A percentile compares a stretch with the other conserved stretches of the same genome.
These are phyloP conservation scores for Drosophila obscura DNA, from an alignment of 1,140 invertebrate species.

Conservation along the genomic window DNA sequence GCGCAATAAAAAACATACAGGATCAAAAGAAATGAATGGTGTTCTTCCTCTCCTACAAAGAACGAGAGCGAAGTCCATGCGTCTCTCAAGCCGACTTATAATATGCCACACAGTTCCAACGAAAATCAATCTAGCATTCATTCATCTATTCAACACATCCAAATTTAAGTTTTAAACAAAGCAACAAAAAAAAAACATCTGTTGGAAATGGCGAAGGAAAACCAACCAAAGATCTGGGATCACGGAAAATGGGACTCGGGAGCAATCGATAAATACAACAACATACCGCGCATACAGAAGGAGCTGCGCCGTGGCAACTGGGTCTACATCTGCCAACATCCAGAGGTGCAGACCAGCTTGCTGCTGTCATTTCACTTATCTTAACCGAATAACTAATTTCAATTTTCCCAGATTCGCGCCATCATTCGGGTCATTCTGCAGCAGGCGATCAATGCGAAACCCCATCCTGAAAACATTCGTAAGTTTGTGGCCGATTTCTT, in stretches of 20 bases:
- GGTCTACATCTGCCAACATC: constrained; percentile 57
- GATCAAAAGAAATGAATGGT: no score
- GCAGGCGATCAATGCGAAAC: constrained; percentile 57
- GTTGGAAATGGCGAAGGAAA: constrained; percentile 17
- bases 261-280: constrained; percentile 48
- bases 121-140: no score
- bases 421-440: constrained; percentile 64
- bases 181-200: background rate
- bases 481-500: constrained; percentile 56
- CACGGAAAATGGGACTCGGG: constrained; percentile 57
- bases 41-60: no score
- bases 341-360: constrained; percentile 38
- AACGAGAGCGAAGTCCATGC: no score
- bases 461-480: constrained; percentile 29
- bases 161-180: constrained; percentile 10
- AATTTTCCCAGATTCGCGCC: constrained; percentile 50
- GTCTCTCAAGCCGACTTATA: no score
- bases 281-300: constrained; percentile 53
- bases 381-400: background rate
- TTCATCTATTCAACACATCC: background rate
- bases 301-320: constrained; percentile 57
- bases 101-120: no score
- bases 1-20: no score
- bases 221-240: constrained; percentile 45
- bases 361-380: no score